Evolutionary conservation across 1,140 invertebrate genomes (phyloP).

Genomic region (Sitodiplosis mosellana): DNA sequence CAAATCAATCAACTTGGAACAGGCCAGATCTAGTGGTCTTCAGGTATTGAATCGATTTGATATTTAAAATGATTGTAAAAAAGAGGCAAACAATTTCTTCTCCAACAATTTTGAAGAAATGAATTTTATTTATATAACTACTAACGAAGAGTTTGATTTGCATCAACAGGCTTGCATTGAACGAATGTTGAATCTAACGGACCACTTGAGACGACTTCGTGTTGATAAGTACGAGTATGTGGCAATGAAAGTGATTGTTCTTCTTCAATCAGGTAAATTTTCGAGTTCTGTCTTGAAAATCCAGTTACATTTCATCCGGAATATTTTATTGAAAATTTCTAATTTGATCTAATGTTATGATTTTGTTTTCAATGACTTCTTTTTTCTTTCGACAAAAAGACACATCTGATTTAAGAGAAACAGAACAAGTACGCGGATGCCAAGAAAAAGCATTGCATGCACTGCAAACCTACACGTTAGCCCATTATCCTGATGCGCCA

Average conservation of each 20-base stretch:
- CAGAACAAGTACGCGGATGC: conserved; percentile 75
- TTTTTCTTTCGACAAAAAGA: conserved; percentile 33
- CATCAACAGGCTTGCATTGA: conserved; percentile 62
- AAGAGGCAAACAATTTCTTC: background rate
- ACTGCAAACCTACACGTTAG: conserved; percentile 75
- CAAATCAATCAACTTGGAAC: conserved; percentile 50
- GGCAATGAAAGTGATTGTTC: conserved; percentile 85
- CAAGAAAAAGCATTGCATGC: conserved; percentile 88
- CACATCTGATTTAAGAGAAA: conserved; percentile 77
- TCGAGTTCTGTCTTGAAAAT: background rate
- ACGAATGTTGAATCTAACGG: conserved; percentile 84
- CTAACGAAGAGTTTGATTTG: too few relatives aligned
- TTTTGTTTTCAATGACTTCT: conserved; percentile 3
- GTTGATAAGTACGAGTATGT: conserved; percentile 96
- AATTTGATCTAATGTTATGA: background rate
- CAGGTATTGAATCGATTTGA: conserved; percentile 14
- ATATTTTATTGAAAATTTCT: background rate
- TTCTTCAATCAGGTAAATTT: conserved; percentile 71
- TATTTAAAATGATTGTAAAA: background rate
- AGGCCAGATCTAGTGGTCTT: conserved; percentile 31
- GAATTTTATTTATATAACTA: background rate
- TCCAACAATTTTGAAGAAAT: background rate
- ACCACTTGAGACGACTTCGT: conserved; percentile 69
- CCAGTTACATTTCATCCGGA: background rate
- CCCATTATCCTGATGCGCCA: conserved; percentile 79